Base-by-base conservation (phyloP, 2,113 vertebrate genomes). In the Clupea harengus region DNA sequence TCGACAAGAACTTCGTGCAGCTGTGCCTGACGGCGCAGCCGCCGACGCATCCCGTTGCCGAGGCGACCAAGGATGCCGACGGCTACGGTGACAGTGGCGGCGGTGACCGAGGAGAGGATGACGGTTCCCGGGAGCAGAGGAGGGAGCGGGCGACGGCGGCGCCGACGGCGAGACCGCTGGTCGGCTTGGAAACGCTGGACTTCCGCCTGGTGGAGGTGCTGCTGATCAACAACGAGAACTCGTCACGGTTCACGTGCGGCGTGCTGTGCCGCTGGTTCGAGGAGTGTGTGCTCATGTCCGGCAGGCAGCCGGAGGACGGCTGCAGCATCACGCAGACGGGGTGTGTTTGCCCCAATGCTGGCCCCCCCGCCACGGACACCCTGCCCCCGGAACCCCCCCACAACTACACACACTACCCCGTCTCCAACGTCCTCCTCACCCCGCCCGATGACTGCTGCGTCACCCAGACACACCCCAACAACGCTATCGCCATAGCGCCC, bases 1-100 rank as follows among this genome's bases (percentile, higher is more conserved):
- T 99, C 3, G 98, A 99, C 93, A 99, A 99, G 95, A 99, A 99
- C 94, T 99, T 99, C 0, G 97, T 99, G 89, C 98, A 99, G 90
- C 92, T 99, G 17, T 99, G 98, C 93, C 92, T 99, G 84, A 96
- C 95, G 0, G 94, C 94, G 0, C 95, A 96, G 85, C 94, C 95
- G 2, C 17, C 52, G 0, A 54, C 52, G 15, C 50, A 15, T 11
- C 10, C 13, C 1, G 50, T 5, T 4, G 46, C 0, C 0, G 46
- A 47, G 4, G 46, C 6, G 46, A 47, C 46, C 39, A 39, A 39
- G 46, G 46, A 10, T 4, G 46, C 81, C 28, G 39, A 28, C 39
- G 80, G 80, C 9, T n/a, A 52, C 0, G 60, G 9, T 22, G 54
- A 84, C 92, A 0, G 94, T 92, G 7, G 94, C 92, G 28, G 49